Base-by-base conservation (phyloP, 2,888 invertebrate genomes). In the Cephus nigrinus region DNA sequence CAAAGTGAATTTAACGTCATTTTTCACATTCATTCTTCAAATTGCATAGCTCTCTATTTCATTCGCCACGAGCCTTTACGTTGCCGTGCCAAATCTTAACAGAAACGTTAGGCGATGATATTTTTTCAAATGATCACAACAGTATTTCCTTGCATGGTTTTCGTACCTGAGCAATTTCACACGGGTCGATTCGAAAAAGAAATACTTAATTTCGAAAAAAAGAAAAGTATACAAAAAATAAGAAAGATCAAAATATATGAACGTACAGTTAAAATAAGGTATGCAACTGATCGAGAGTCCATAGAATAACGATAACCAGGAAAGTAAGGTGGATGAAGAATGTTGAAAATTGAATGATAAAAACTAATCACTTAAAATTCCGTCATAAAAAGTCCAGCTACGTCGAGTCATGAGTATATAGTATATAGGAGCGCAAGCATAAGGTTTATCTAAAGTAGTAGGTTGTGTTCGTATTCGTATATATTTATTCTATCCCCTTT, bases 401-500 rank as follows among this genome's bases (percentile, higher is more conserved):
- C 55, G 55, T 55, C 55, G 55, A 55, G 55, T 55, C 55, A 55
- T 1, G 55, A 55, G 55, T 55, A 55, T 55, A 55, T 55, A 55
- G 9, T 55, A 9, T 55, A 55, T 55, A 55, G 23, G 55, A 23
- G 55, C 23, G 55, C 9, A 23, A 40, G 40, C 40, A 40, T 40
- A 40, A 55, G 55, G 55, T 55, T 15, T 55, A 55, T 55, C 55
- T 74, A 74, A 40, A 76, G 31, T 68, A 31, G 34, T 74, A 31
- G 74, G 74, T 68, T 73, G 55, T 77, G 36, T 34, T 68, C 71
- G 69, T 77, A 69, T 33, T 55, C 55, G 55, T 55, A 55, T 55
- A 75, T 69, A 36, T 30, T 23, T 75, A 75, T 78, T 34, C 73
- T 78, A 78, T 36, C 73, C 73, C 72, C 71, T 68, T 75, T 75